Evolutionary conservation across 1,140 invertebrate genomes (phyloP).

Genomic region (Leguminivora glycinivorella): DNA sequence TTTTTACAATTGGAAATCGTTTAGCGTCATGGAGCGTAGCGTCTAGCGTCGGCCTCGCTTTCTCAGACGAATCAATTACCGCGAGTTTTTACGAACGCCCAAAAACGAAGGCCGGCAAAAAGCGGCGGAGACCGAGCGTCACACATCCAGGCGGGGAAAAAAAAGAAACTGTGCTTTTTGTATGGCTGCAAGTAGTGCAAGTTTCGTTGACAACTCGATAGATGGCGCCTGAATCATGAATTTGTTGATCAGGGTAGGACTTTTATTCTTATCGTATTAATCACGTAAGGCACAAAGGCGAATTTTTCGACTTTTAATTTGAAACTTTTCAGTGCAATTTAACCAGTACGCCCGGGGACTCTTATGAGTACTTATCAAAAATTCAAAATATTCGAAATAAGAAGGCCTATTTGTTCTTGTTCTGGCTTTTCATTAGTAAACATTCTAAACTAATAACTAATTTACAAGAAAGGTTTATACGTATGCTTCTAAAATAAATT

Average conservation of each 20-base stretch:
- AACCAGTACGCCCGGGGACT: no score
- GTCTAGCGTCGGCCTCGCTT: not conserved
- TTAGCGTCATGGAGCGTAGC: constrained; percentile 1
- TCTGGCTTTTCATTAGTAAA: no score
- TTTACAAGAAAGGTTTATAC: no score
- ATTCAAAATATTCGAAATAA: no score
- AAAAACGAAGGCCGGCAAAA: constrained; percentile 5
- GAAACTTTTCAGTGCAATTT: no score
- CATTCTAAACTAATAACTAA: no score
- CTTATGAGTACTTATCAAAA: no score
- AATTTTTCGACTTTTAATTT: no score
- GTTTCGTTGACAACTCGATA: not conserved
- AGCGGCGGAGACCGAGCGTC: not conserved
- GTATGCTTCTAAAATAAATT: not conserved
- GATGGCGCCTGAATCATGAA: not conserved
- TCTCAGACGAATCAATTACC: constrained; percentile 11
- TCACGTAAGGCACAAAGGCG: no score
- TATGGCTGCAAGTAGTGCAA: not conserved
- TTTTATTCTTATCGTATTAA: no score
- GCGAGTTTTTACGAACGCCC: not conserved
- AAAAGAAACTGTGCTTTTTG: not conserved
- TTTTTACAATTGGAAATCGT: constrained; percentile 15
- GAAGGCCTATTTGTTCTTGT: no score
- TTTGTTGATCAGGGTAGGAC: not conserved
- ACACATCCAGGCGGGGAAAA: not conserved